Conservation (phyloP, 1,140 invertebrate genomes). For the Drosophila miranda region DNA sequence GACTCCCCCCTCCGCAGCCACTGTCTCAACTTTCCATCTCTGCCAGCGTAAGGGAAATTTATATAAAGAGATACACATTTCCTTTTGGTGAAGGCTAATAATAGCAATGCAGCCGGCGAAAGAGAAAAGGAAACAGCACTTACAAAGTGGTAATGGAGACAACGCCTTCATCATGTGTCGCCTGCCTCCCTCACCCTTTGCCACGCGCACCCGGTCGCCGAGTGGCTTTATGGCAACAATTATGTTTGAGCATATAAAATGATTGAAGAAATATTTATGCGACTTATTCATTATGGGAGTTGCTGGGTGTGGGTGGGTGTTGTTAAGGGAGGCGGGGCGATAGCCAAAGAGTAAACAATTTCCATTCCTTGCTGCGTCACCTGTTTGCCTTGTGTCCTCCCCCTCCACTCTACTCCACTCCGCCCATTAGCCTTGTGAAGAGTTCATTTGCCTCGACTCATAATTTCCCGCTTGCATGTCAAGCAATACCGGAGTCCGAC, state of each 20-base stretch:
- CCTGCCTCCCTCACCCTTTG: neutral
- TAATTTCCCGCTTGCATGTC: slow-evolving; percentile 78
- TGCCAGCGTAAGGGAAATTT: slow-evolving; percentile 40
- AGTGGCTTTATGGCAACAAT: slow-evolving; percentile 41
- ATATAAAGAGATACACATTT: slow-evolving; percentile 51
- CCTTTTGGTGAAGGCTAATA: slow-evolving; percentile 30
- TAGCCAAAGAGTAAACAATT: slow-evolving; percentile 51
- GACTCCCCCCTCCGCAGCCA: neutral
- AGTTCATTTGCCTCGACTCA: slow-evolving; percentile 76
- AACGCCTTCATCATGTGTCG: slow-evolving; percentile 41
- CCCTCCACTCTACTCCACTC: neutral
- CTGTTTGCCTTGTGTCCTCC: slow-evolving; percentile 50
- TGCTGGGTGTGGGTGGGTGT: slow-evolving; percentile 26
- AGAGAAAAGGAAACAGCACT: slow-evolving; percentile 22
- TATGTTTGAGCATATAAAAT: slow-evolving; percentile 51
- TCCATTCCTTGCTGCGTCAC: slow-evolving; percentile 42
- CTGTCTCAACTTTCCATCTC: slow-evolving; percentile 46
- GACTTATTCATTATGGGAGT: slow-evolving; percentile 44
- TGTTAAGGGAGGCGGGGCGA: slow-evolving; percentile 1
- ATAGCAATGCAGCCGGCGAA: slow-evolving; percentile 35
- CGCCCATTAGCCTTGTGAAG: slow-evolving; percentile 73
- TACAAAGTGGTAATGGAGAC: slow-evolving; percentile 58
- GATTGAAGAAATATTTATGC: slow-evolving; percentile 54
- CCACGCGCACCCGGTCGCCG: slow-evolving; percentile 11
- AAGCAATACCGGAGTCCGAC: slow-evolving; percentile 46